A percentile compares a stretch with the other conserved stretches of the same genome.
These are phyloP conservation scores for Microtus montanus DNA, from an alignment of 2,113 vertebrate genomes.

Conservation along the genomic window DNA sequence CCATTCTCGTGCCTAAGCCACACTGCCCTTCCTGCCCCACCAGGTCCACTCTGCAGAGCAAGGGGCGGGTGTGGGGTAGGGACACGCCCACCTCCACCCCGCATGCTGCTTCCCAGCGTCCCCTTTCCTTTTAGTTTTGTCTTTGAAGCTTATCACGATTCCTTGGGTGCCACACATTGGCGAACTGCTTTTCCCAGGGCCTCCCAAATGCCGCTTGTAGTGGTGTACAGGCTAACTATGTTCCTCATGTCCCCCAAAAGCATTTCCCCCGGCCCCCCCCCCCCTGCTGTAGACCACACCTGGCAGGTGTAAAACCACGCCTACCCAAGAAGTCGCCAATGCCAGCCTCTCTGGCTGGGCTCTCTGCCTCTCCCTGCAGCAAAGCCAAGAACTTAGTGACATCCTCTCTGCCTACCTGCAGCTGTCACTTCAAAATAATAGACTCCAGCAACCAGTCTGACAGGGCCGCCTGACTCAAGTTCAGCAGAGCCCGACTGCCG, in stretches of 20 bases:
- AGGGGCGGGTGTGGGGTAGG: too few relatives aligned
- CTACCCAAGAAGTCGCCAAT: not conserved
- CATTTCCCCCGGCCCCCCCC: not conserved
- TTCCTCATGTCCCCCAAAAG: not conserved
- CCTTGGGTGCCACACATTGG: not conserved
- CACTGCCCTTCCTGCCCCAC: accelerated
- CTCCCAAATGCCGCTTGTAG: not conserved
- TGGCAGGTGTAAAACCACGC: conserved; percentile 10
- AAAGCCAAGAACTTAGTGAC: not conserved
- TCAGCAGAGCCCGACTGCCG: not conserved
- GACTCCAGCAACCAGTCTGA: conserved; percentile 15
- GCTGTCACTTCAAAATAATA: conserved; percentile 64
- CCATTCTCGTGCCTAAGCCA: not conserved
- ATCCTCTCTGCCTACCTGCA: not conserved
- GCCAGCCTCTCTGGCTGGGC: not conserved
- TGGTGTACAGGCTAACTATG: not conserved
- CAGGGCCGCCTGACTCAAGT: not conserved
- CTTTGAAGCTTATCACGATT: not conserved
- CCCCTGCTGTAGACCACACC: not conserved
- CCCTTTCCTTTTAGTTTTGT: not conserved
- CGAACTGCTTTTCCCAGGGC: not conserved
- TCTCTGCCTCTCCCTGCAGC: not conserved
- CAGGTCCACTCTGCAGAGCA: accelerated
- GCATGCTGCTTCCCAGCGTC: not conserved
- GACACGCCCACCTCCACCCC: accelerated